phyloP scores from a whole-genome alignment of 1,140 invertebrate genomes.

The Drosophila mayri region DNA sequence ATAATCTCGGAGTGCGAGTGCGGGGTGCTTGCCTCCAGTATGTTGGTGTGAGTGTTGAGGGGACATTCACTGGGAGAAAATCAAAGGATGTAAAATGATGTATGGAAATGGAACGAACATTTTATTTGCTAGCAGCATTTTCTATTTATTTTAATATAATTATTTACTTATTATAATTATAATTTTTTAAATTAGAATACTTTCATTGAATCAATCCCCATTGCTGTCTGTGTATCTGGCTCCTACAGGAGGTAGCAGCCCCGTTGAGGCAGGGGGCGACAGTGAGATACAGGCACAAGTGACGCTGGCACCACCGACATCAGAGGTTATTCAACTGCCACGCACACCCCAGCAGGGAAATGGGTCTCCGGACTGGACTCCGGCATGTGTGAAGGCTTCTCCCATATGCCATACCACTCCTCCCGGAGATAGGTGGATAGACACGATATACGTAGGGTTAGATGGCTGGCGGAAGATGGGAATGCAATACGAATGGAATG shows the following conservation, averaged over 20 bases:
- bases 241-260: constrained; percentile 47
- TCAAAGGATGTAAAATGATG: neutral
- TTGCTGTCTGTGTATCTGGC: constrained; percentile 23
- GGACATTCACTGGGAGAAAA: constrained; percentile 3
- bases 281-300: constrained; percentile 52
- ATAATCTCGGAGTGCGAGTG: constrained; percentile 64
- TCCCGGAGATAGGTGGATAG: constrained; percentile 46
- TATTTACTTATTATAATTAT: too few relatives aligned
- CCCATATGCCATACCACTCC: constrained; percentile 36
- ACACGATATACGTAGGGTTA: constrained; percentile 23
- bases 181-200: neutral
- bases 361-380: constrained; percentile 38
- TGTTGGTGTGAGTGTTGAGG: constrained; percentile 6
- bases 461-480: constrained; percentile 15
- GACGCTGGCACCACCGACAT: constrained; percentile 44
- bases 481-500: constrained; percentile 55
- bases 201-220: too few relatives aligned
- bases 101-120: too few relatives aligned
- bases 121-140: neutral
- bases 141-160: neutral
- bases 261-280: constrained; percentile 17
- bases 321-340: constrained; percentile 79
- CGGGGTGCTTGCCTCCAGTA: constrained; percentile 31
- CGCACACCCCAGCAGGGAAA: constrained; percentile 40
- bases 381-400: constrained; percentile 33